Conservation (phyloP, 2,888 invertebrate species). For the Cryptus viduatorius region DNA sequence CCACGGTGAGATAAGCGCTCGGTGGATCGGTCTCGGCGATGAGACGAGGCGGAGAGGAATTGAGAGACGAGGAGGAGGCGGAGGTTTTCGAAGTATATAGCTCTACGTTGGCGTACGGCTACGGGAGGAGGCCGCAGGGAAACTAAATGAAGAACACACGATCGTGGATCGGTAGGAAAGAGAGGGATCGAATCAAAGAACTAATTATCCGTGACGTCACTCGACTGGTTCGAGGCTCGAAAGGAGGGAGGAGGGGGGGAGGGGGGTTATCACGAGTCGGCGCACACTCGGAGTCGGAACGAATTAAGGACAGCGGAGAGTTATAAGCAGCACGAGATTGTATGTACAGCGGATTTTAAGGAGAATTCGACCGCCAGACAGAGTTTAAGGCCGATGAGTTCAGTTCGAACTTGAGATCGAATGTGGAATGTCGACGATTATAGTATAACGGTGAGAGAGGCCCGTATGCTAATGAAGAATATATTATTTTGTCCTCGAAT, state of each 20-base stretch:
- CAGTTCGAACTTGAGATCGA: slow-evolving; percentile 15
- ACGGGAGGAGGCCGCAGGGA: slow-evolving; percentile 50
- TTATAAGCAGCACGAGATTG: slow-evolving; percentile 29
- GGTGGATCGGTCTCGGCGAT: slow-evolving; percentile 68
- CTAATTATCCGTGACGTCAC: slow-evolving; percentile 83
- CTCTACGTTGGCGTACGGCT: slow-evolving; percentile 30
- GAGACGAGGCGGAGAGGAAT: slow-evolving; percentile 44
- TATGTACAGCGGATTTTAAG: slow-evolving; percentile 31
- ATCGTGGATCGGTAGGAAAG: slow-evolving; percentile 58
- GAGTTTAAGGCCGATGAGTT: slow-evolving; percentile 9
- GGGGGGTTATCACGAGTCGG: slow-evolving; percentile 61
- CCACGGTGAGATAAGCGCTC: slow-evolving; percentile 82
- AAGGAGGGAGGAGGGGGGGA: slow-evolving; percentile 12
- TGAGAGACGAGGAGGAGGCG: slow-evolving; percentile 25
- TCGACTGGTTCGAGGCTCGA: slow-evolving; percentile 72
- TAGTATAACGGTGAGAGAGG: not conserved
- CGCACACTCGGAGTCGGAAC: slow-evolving; percentile 51
- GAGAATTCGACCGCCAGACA: slow-evolving; percentile 22
- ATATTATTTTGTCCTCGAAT: not conserved
- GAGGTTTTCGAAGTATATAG: slow-evolving; percentile 32
- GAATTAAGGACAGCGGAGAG: slow-evolving; percentile 66
- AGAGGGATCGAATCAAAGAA: slow-evolving; percentile 77
- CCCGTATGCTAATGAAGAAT: not conserved
- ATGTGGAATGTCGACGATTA: slow-evolving; percentile 13
- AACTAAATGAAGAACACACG: slow-evolving; percentile 39